These are phyloP conservation scores for Microctonus aethiopoides DNA, from an alignment of 2,888 invertebrate species.

Conservation along the genomic window DNA sequence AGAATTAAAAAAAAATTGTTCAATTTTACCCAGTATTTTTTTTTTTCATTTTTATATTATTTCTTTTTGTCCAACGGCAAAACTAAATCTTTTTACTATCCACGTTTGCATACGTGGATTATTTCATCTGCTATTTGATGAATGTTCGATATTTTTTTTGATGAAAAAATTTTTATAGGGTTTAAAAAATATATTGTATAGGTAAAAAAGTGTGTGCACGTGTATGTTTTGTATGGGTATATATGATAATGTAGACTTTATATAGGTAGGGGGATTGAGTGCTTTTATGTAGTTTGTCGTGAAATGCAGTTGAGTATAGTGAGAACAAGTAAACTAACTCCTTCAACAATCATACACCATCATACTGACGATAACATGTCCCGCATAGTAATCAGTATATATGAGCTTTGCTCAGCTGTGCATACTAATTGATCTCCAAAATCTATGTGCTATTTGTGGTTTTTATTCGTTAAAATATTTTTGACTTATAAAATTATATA, in stretches of 20 bases:
- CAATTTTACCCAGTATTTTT: neutral
- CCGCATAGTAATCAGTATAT: conserved; percentile 55
- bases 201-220: too few species aligned
- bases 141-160: neutral
- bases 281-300: neutral
- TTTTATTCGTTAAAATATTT: neutral
- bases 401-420: conserved; percentile 45
- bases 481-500: conserved; percentile 8
- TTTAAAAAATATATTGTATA: neutral
- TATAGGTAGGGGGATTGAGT: neutral
- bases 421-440: conserved; percentile 56
- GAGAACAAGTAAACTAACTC: conserved; percentile 9
- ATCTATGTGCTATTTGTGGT: neutral
- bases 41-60: neutral
- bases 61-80: too few species aligned
- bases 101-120: neutral
- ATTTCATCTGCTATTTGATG: neutral
- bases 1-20: conserved; percentile 18
- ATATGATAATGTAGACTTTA: too few species aligned
- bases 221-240: neutral
- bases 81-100: neutral
- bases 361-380: conserved; percentile 55
- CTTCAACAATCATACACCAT: conserved; percentile 57
- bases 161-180: neutral
- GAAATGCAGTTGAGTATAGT: neutral